Evolutionary conservation across 2,888 invertebrate species (phyloP).

Genomic region (Ischnus inquisitorius): DNA sequence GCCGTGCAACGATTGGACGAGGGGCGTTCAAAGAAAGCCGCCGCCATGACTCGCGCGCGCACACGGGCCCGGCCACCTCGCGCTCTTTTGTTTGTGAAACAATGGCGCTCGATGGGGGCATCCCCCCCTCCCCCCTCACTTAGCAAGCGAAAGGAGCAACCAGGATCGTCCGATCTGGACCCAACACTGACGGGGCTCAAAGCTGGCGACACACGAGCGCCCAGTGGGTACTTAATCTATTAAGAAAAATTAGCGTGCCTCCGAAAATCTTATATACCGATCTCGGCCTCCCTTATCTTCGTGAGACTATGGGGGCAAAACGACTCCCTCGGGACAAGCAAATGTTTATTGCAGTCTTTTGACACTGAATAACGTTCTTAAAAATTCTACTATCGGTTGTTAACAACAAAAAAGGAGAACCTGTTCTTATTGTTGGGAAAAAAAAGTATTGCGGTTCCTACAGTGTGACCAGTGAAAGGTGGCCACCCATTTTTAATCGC

Average conservation of each 20-base stretch:
- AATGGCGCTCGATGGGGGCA: conserved; percentile 79
- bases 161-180: conserved; percentile 68
- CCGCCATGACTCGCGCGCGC: conserved; percentile 84
- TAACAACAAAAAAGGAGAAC: neutral
- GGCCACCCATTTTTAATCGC: too few species aligned
- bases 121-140: conserved; percentile 80
- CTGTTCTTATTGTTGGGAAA: neutral
- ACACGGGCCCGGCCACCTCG: conserved; percentile 73
- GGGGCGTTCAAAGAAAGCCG: conserved; percentile 84
- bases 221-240: conserved; percentile 80
- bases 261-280: conserved; percentile 32
- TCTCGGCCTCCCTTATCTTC: conserved; percentile 5
- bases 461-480: too few species aligned
- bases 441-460: neutral
- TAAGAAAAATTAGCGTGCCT: conserved; percentile 81
- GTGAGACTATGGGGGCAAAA: conserved; percentile 8
- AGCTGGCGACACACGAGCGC: conserved; percentile 61
- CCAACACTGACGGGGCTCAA: conserved; percentile 38
- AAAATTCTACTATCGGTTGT: neutral
- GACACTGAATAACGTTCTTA: neutral
- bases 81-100: conserved; percentile 85
- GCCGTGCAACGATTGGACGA: conserved; percentile 81
- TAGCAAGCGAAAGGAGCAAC: conserved; percentile 75
- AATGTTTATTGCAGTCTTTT: neutral
- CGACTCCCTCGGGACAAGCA: neutral